Conservation (phyloP, 2,797 vertebrate species). For the Arrhamphus sclerolepis region DNA sequence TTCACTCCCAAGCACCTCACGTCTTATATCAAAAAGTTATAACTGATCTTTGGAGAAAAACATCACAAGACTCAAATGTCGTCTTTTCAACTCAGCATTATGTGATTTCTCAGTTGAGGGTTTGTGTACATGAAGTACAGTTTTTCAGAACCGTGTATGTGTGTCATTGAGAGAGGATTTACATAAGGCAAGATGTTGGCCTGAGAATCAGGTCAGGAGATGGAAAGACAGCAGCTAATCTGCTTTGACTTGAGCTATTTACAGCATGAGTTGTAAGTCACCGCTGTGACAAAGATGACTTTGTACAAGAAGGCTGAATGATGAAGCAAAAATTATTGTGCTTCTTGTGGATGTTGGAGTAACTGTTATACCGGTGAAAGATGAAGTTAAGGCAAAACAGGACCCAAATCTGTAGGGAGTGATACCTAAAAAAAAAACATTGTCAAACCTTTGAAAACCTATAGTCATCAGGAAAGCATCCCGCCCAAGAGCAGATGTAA, state of each 20-base stretch:
- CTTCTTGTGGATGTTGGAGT: not conserved
- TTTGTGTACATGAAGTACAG: not conserved
- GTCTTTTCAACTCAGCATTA: not conserved
- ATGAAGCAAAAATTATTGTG: not conserved
- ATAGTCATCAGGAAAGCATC: conserved; percentile 16
- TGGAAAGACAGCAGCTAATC: conserved; percentile 33
- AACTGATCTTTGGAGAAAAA: conserved; percentile 11
- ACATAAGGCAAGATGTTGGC: conserved; percentile 27
- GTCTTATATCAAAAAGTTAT: not conserved
- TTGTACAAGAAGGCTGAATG: conserved; percentile 1
- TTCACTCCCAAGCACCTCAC: not conserved
- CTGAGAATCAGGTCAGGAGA: conserved; percentile 42
- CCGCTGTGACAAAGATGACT: conserved; percentile 14
- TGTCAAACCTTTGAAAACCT: conserved; percentile 15
- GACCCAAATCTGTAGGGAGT: not conserved
- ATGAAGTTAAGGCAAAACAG: not conserved
- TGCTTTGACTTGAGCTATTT: conserved; percentile 12
- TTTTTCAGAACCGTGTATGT: not conserved
- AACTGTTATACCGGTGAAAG: not conserved
- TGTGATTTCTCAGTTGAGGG: conserved; percentile 16
- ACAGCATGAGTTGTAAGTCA: conserved; percentile 19
- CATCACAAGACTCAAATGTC: conserved; percentile 68
- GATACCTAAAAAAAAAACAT: not conserved
- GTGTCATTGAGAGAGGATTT: not conserved
- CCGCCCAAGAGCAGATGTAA: conserved; percentile 21